Percentiles rank a stretch among this genome's conserved stretches.
Conservation (phyloP, 2,797 vertebrate genomes). For the Gymnopithys bicolor region DNA sequence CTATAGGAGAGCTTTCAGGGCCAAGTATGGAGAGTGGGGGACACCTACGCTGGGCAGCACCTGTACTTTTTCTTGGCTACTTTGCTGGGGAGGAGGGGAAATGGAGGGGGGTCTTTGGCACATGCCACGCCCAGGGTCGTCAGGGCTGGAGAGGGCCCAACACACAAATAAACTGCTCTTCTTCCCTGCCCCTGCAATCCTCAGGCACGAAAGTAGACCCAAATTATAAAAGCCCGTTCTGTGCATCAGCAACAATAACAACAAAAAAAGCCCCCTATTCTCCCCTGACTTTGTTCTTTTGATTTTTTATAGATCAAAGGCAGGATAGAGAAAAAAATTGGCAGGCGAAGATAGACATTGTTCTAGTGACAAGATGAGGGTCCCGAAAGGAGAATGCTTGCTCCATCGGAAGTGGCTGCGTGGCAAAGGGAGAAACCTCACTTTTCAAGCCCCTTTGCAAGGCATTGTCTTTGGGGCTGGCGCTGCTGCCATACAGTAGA, state of each 20-base stretch:
- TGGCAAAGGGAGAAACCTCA: conserved; percentile 80
- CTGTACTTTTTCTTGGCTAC: not conserved
- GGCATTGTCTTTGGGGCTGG: conserved; percentile 80
- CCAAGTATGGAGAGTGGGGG: not conserved
- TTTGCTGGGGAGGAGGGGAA: not conserved
- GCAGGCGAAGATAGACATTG: conserved; percentile 89
- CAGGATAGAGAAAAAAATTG: conserved; percentile 75
- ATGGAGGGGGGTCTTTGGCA: conserved; percentile 34
- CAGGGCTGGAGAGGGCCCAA: not conserved
- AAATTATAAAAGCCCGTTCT: conserved; percentile 74
- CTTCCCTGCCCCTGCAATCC: conserved; percentile 41
- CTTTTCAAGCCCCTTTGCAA: conserved; percentile 75
- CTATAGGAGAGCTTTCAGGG: not conserved
- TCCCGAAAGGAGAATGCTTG: conserved; percentile 83
- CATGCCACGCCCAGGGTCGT: not conserved
- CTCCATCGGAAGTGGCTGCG: conserved; percentile 88
- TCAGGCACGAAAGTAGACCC: conserved; percentile 46
- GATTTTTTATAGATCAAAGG: conserved; percentile 93
- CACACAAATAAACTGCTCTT: not conserved
- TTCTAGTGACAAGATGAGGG: conserved; percentile 89
- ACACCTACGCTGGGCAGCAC: not conserved
- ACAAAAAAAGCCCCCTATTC: conserved; percentile 66
- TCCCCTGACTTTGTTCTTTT: conserved; percentile 87
- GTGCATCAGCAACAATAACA: conserved; percentile 64
- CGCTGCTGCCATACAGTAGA: conserved; percentile 80